phyloP scores from a whole-genome alignment of 2,888 invertebrate species.

The Cryptosula pallasiana region DNA sequence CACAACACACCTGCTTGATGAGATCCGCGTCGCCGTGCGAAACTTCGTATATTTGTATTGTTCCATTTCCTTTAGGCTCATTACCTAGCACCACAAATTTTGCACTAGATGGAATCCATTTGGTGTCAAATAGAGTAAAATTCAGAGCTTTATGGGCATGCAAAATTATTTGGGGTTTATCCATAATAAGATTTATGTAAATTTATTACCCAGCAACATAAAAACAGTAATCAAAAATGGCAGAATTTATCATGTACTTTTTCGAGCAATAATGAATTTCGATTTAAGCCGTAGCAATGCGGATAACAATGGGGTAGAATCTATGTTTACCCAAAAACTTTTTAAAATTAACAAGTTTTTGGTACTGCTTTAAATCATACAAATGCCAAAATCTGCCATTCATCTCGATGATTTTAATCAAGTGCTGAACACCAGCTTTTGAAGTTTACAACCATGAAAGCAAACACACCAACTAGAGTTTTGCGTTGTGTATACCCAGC shows the following conservation, averaged over 20 bases:
- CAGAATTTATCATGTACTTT: constrained; percentile 8
- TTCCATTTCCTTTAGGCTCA: constrained; percentile 76
- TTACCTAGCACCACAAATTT: constrained; percentile 85
- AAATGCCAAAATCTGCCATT: no score
- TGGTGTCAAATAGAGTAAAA: constrained; percentile 84
- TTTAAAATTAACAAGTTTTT: no score
- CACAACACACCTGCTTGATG: constrained; percentile 55
- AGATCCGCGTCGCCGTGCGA: constrained; percentile 65
- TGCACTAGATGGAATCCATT: constrained; percentile 91
- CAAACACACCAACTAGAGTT: no score
- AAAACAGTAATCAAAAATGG: constrained; percentile 22
- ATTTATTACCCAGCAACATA: constrained; percentile 19
- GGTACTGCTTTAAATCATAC: no score
- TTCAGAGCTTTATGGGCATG: constrained; percentile 76
- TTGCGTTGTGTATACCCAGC: no score
- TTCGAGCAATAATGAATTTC: no score
- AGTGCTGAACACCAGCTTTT: no score
- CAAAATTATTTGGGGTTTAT: constrained; percentile 84
- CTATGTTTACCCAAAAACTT: no score
- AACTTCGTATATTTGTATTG: constrained; percentile 63
- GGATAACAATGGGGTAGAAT: no score
- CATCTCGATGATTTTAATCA: no score
- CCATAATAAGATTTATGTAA: constrained; percentile 55
- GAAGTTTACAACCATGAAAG: no score
- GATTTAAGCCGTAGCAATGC: no score